phyloP scores from a whole-genome alignment of 2,888 invertebrate genomes.

The Baccha elongata region DNA sequence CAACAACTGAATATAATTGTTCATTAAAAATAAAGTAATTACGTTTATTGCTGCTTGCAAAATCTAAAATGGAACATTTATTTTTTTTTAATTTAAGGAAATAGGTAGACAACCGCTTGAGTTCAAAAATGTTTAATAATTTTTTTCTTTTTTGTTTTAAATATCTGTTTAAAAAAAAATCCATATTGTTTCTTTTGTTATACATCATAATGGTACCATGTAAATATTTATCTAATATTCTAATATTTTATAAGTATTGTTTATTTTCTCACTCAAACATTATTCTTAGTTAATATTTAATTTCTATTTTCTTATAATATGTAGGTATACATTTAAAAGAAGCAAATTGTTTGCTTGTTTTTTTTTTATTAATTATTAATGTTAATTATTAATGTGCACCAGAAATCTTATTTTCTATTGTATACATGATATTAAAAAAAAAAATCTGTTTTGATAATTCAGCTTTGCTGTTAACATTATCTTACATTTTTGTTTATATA shows the following conservation, averaged over 20 bases:
- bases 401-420: constrained; percentile 37
- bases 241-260: constrained; percentile 80
- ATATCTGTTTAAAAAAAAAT: constrained; percentile 67
- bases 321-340: constrained; percentile 31
- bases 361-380: too few species aligned
- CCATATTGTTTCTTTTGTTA: constrained; percentile 45
- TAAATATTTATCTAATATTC: constrained; percentile 71
- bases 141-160: constrained; percentile 50
- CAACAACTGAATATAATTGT: constrained; percentile 19
- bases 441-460: background rate
- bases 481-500: background rate
- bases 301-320: constrained; percentile 8
- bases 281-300: constrained; percentile 75
- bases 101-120: constrained; percentile 73
- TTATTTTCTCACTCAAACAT: constrained; percentile 82
- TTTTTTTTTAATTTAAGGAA: constrained; percentile 60
- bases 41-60: constrained; percentile 68
- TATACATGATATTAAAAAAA: constrained; percentile 26
- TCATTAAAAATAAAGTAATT: constrained; percentile 41
- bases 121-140: constrained; percentile 69
- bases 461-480: constrained; percentile 17
- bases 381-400: constrained; percentile 40
- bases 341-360: constrained; percentile 49
- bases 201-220: constrained; percentile 70
- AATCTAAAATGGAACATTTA: constrained; percentile 71